phyloP scores from a whole-genome alignment of 2,113 vertebrate genomes.

The Todiramphus chloris region DNA sequence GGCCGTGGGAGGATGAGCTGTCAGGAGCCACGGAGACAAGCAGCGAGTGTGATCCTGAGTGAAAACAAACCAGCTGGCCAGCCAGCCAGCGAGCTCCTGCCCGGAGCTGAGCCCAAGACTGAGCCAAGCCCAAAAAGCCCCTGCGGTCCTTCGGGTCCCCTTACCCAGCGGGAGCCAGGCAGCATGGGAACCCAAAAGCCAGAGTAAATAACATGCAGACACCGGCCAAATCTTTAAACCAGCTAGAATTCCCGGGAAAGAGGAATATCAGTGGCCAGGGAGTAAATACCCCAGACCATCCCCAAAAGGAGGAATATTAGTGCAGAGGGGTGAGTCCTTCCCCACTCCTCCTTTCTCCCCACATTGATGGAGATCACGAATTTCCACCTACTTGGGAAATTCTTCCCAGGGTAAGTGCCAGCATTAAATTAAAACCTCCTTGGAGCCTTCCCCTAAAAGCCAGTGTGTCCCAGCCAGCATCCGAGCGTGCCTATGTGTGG shows the following conservation, averaged over 20 bases:
- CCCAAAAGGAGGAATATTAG: not conserved
- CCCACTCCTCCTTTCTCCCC: not conserved
- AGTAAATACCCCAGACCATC: not conserved
- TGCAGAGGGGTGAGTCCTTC: not conserved
- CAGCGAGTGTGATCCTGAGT: not conserved
- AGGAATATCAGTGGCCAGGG: not conserved
- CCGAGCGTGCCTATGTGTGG: not conserved
- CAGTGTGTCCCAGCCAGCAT: not conserved
- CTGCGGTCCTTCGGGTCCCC: not conserved
- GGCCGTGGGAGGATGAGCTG: not conserved
- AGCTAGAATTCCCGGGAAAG: not conserved
- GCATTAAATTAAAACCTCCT: slow-evolving; percentile 31
- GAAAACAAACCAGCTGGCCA: not conserved
- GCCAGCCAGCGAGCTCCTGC: not conserved
- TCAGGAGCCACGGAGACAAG: not conserved
- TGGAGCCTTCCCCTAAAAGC: not conserved
- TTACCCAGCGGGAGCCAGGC: not conserved
- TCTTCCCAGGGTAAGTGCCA: not conserved
- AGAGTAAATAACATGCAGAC: not conserved
- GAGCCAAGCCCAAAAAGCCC: not conserved
- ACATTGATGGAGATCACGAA: not conserved
- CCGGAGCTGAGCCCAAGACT: not conserved
- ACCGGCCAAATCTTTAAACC: not conserved
- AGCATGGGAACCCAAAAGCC: not conserved
- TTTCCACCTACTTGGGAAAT: slow-evolving; percentile 36